Evolutionary conservation across 2,888 invertebrate species (phyloP), one percentile per base, ranked within the genome.

Genomic region (Pterobdella sp.): DNA sequence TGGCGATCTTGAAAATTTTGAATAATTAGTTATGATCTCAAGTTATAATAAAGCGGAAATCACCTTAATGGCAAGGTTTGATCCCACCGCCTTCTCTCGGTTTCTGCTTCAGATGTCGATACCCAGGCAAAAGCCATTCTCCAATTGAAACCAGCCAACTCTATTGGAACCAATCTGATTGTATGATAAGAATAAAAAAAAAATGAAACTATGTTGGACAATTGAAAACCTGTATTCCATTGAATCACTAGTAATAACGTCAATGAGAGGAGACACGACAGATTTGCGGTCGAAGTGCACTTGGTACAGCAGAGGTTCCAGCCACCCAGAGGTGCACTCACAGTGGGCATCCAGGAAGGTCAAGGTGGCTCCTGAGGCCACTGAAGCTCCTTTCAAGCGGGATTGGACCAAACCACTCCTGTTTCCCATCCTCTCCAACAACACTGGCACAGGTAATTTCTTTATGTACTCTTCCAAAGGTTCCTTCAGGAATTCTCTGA

Each of bases 71-170:
- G 94, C 22, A 92, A 88, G 0, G 94, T 94, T 76, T 96, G 88
- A 83, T 98, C 97, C 26, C 93, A 91, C 74, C 91, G 91, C 77
- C 97, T 87, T 68, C 98, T 88, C 74, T 92, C 89, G 91, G 96
- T 91, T 86, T 98, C 98, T 78, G 97, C 88, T 82, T 94, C 93
- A 0, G 98, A 96, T 34, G 97, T 97, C 74, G 95, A 89, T 85
- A 98, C 98, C 95, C 95, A 96, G 86, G 97, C 89, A 86, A 98
- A 98, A 86, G 97, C 97, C 71, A 98, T 87, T 85, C 96, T 96
- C 97, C 97, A 97, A 86, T 98, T 98, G 86, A 98, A 98, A 34
- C 98, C 97, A 76, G 97, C 97, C 96, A 71, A n/a, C 26, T 56
- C 36, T 60, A 63, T 56, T n/a, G 60, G 71, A 1, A 71, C 71